Evolutionary conservation across 2,113 vertebrate species (phyloP), one percentile per base, ranked within the genome.

Genomic region (Alligator mississippiensis): DNA sequence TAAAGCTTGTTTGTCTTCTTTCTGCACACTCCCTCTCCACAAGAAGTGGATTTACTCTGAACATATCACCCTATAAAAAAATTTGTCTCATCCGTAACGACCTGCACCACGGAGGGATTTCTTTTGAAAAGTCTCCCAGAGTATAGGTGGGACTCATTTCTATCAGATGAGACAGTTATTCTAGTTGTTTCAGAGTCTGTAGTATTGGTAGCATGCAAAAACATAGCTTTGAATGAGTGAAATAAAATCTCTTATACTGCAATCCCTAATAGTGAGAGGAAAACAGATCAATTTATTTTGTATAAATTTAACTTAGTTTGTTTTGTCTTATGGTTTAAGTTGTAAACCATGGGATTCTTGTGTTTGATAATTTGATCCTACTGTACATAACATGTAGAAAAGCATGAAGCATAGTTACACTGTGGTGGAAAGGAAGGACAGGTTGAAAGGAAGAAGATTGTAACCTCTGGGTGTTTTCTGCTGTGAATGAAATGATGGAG

Each of bases 121-220:
- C 38, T 75, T 72, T 84, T 91, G 90, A 90, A 89, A 96, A 12
- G 63, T 77, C 75, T 94, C 79, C 93, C 85, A 90, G 90, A 74
- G 4, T 81, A 38, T 16, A 59, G 84, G 74, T 77, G 78, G 77
- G 80, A 70, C 66, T 95, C 91, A 82, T 91, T 90, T 38, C 89
- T 94, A 90, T 86, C 57, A 79, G 84, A 77, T 62, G 68, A 9
- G 68, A 79, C 76, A 92, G 58, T 77, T 91, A 47, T 0, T 93
- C 78, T 75, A 70, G 85, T 85, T 57, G 85, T 92, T 85, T 86
- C 47, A 4, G 79, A 85, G n/a, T 68, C 87, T 89, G 79, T 64
- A 84, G 86, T 91, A 80, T 30, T 81, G 80, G 58, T 60, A 8
- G 66, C 77, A 9, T 17, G 47, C 18, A 30, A 30, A 30, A 55